Evolutionary conservation across 2,888 invertebrate species (phyloP), one percentile per base, ranked within the genome.

Genomic region (Ecdyonurus torrentis): DNA sequence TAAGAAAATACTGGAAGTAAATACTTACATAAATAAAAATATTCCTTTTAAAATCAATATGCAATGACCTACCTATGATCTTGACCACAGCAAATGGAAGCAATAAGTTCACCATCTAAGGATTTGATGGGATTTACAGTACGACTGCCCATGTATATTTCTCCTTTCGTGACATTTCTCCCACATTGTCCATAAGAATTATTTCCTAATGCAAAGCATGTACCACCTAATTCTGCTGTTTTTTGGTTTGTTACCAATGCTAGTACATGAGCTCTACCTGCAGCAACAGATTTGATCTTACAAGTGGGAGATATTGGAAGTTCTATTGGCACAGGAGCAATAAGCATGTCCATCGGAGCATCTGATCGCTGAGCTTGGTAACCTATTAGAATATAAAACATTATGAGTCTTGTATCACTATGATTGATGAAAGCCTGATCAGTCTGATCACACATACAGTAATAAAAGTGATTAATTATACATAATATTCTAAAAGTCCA

Each of bases 141-240:
- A 72, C 81, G 81, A 69, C 83, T 87, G 2, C 81, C 81, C 58
- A 72, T 74, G 70, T 90, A 93, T 62, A 86, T 78, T 73, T 96
- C 95, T 64, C 85, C 79, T 2, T 81, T 74, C 66, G 91, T 83
- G 64, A 94, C 83, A 63, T 80, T 80, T 61, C 95, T 78, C 0
- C 93, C 96, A 74, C 97, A 97, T 73, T 97, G 97, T 0, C 97
- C 97, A 72, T 89, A 93, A 0, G 88, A 82, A 75, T 98, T 98
- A 74, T 93, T 93, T 1, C 97, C 97, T 63, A 95, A 74, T 19
- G 87, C 83, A 72, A 86, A 94, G 0, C 90, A 82, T 1, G 89
- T 90, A 72, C 90, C 90, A 63, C 80, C 81, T n/a, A n/a, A n/a
- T n/a, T n/a, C n/a, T 67, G 85, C 82, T n/a, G 7, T n/a, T 22